phyloP scores from a whole-genome alignment of 2,797 vertebrate genomes.

The Spea hammondii region DNA sequence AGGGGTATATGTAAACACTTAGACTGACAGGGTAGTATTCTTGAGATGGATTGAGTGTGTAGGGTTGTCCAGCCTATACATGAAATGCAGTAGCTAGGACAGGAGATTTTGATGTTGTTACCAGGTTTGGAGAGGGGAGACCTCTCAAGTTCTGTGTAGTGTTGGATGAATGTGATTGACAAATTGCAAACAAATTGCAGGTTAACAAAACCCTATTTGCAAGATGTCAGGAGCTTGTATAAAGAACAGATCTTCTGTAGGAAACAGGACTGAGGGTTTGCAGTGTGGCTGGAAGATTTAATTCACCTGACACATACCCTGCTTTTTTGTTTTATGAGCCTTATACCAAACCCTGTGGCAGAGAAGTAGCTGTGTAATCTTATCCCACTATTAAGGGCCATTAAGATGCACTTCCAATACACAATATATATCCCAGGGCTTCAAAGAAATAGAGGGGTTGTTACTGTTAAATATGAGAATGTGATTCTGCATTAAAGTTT shows the following conservation, averaged over 20 bases:
- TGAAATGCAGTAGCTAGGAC: too few species aligned
- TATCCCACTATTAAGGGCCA: conserved; percentile 65
- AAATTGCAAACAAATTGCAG: conserved; percentile 58
- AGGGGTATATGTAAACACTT: background rate
- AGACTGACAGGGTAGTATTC: background rate
- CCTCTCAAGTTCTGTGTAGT: conserved; percentile 20
- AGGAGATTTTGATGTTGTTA: background rate
- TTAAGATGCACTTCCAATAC: conserved; percentile 54
- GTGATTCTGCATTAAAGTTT: background rate
- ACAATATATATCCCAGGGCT: conserved; percentile 18
- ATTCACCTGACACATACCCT: background rate
- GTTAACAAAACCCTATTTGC: conserved; percentile 54
- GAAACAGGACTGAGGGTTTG: background rate
- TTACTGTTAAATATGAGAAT: background rate
- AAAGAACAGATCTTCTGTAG: conserved; percentile 20
- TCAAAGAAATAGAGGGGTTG: conserved; percentile 16
- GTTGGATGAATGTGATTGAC: conserved; percentile 50
- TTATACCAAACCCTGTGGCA: conserved; percentile 39
- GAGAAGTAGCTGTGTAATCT: conserved; percentile 50
- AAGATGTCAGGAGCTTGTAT: conserved; percentile 41
- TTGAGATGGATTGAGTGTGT: background rate
- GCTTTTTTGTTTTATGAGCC: background rate
- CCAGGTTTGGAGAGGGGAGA: background rate
- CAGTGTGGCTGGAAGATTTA: background rate
- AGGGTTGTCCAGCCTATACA: background rate